phyloP scores from a whole-genome alignment of 2,888 invertebrate species.

The Falcaria lacertinaria region DNA sequence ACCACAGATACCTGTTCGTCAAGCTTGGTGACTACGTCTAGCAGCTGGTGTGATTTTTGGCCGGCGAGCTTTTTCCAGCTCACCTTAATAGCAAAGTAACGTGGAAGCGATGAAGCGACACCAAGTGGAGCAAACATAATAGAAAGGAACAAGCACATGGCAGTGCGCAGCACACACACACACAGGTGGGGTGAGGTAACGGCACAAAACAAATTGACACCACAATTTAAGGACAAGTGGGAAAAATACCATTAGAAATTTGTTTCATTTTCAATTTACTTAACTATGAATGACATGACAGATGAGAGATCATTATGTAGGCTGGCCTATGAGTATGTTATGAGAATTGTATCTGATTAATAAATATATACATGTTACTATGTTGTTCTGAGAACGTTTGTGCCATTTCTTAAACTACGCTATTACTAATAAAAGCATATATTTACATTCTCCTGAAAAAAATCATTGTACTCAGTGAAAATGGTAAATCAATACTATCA shows the following conservation, averaged over 20 bases:
- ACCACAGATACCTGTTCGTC: slow-evolving; percentile 78
- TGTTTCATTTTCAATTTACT: background rate
- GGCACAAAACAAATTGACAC: slow-evolving; percentile 69
- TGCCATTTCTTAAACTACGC: background rate
- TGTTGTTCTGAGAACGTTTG: too few species aligned
- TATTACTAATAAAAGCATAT: slow-evolving; percentile 1
- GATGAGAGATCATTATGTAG: too few species aligned
- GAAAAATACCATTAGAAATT: slow-evolving; percentile 16
- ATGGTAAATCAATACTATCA: background rate
- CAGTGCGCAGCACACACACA: slow-evolving; percentile 41
- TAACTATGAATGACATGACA: too few species aligned
- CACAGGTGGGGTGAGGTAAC: slow-evolving; percentile 60
- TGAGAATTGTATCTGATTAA: too few species aligned
- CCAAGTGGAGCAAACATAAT: slow-evolving; percentile 39
- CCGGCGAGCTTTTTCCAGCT: slow-evolving; percentile 84
- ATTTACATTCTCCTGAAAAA: slow-evolving; percentile 7
- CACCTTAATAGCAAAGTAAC: slow-evolving; percentile 49
- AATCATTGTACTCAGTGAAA: background rate
- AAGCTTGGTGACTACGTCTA: slow-evolving; percentile 84
- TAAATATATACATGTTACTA: too few species aligned
- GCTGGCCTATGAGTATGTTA: too few species aligned
- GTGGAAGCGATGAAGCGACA: slow-evolving; percentile 37
- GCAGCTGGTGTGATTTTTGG: slow-evolving; percentile 80
- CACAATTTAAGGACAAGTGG: slow-evolving; percentile 47
- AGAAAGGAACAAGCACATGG: slow-evolving; percentile 21